These are phyloP conservation scores for Tenodera sinensis DNA, from an alignment of 2,888 invertebrate species.

Conservation along the genomic window DNA sequence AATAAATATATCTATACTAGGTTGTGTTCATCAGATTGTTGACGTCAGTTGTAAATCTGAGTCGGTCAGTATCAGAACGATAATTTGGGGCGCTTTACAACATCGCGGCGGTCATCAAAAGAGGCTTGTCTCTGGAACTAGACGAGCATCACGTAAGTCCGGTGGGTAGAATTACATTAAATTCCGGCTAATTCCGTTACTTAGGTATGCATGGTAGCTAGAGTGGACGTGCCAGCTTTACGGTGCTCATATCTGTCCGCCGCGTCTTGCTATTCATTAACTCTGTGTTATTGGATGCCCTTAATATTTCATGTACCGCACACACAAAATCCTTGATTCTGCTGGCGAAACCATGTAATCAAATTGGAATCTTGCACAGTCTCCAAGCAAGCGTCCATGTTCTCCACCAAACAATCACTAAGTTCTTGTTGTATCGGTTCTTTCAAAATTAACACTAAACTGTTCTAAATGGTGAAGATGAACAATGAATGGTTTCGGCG, in stretches of 20 bases:
- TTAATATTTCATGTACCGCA: not conserved
- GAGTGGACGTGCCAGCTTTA: not conserved
- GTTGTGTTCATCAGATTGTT: not conserved
- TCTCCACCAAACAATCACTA: not conserved
- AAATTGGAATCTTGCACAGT: not conserved
- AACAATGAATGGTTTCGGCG: too few relatives aligned
- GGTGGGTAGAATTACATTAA: not conserved
- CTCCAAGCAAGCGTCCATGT: not conserved
- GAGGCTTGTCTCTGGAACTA: not conserved
- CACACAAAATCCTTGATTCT: not conserved
- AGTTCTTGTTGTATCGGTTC: not conserved
- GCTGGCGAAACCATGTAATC: not conserved
- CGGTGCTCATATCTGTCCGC: not conserved
- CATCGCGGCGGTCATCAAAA: not conserved
- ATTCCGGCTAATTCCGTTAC: not conserved
- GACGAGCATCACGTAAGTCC: not conserved
- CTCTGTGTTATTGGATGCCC: not conserved
- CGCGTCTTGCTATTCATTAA: not conserved
- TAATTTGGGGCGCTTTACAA: not conserved
- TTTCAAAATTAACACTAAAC: too few relatives aligned
- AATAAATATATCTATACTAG: too few relatives aligned
- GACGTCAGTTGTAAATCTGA: not conserved
- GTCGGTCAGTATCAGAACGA: too few relatives aligned
- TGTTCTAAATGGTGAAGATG: too few relatives aligned
- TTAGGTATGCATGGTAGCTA: not conserved